Evolutionary conservation across 35 echinoderm and acorn worm genomes (phyloP).

Genomic region (Apostichopus japonicus): DNA sequence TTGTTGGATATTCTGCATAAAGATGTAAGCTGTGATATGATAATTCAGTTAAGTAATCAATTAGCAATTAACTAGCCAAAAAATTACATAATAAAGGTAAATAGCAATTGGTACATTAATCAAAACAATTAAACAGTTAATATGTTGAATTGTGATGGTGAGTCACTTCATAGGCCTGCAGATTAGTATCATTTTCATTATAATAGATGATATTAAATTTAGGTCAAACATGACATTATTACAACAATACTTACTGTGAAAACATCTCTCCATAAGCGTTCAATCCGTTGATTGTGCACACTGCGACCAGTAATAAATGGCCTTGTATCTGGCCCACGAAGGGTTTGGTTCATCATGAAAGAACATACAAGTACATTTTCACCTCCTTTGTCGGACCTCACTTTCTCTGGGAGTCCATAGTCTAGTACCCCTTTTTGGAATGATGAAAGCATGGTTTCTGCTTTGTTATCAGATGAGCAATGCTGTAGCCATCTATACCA

Average conservation of each 20-base stretch:
- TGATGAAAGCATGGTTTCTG: slow-evolving; percentile 28
- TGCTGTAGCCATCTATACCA: slow-evolving; percentile 65
- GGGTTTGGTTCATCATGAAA: slow-evolving; percentile 56
- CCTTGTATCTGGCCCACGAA: slow-evolving; percentile 43
- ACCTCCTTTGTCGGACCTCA: slow-evolving; percentile 55
- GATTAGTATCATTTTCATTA: too few species aligned
- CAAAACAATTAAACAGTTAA: too few species aligned
- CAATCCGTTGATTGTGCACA: slow-evolving; percentile 39
- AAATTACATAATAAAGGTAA: too few species aligned
- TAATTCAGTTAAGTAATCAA: too few species aligned
- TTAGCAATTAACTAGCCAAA: too few species aligned
- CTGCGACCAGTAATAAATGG: slow-evolving; percentile 65
- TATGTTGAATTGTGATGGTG: too few species aligned
- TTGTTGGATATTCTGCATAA: too few species aligned
- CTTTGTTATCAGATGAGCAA: slow-evolving; percentile 45
- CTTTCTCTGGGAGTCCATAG: slow-evolving; percentile 58
- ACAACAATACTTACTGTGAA: background rate
- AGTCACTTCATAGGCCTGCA: too few species aligned
- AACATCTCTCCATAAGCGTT: background rate
- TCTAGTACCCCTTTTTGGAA: slow-evolving; percentile 46
- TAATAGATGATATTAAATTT: too few species aligned
- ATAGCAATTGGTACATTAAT: too few species aligned
- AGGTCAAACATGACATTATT: too few species aligned
- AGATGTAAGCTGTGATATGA: too few species aligned
- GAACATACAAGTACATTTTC: slow-evolving; percentile 69